Percentiles rank a stretch among this genome's conserved stretches.
phyloP scores from a whole-genome alignment of 2,797 vertebrate species.

The Micropoecilia bifurca region DNA sequence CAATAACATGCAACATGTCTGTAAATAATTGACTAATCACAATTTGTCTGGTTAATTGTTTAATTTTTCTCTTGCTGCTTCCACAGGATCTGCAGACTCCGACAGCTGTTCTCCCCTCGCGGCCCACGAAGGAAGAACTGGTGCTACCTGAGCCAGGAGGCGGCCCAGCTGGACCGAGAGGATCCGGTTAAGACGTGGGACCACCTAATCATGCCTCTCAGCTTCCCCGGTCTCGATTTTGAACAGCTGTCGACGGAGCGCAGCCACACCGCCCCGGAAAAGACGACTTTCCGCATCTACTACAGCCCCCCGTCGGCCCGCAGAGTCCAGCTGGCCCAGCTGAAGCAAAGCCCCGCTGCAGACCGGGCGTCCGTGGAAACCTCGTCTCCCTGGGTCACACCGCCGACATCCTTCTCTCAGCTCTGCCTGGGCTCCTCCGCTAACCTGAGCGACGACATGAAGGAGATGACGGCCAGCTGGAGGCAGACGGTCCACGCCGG shows the following conservation, averaged over 20 bases:
- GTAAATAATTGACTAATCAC: too few relatives aligned
- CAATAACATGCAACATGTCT: too few relatives aligned
- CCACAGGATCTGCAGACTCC: constrained; percentile 36
- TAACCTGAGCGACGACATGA: constrained; percentile 98
- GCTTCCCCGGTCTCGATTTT: constrained; percentile 81
- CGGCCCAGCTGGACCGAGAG: constrained; percentile 77
- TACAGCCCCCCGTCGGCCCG: constrained; percentile 93
- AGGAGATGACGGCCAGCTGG: constrained; percentile 93
- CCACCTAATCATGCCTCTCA: constrained; percentile 81
- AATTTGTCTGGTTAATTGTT: too few relatives aligned
- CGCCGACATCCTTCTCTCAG: constrained; percentile 78
- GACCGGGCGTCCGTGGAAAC: constrained; percentile 52
- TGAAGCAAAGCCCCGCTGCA: constrained; percentile 52
- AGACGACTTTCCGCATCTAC: constrained; percentile 91
- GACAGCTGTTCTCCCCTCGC: constrained; percentile 40
- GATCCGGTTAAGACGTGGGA: constrained; percentile 85
- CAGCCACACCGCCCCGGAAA: constrained; percentile 95
- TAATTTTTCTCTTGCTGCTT: constrained; percentile 13
- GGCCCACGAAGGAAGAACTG: constrained; percentile 79
- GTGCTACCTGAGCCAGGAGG: constrained; percentile 85
- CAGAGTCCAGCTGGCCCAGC: constrained; percentile 83
- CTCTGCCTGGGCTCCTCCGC: constrained; percentile 87
- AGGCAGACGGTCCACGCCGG: constrained; percentile 81
- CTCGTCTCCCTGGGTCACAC: constrained; percentile 70
- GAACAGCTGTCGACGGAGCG: constrained; percentile 84